phyloP scores from a whole-genome alignment of 2,888 invertebrate species.

The Aleiodes leptofemur region DNA sequence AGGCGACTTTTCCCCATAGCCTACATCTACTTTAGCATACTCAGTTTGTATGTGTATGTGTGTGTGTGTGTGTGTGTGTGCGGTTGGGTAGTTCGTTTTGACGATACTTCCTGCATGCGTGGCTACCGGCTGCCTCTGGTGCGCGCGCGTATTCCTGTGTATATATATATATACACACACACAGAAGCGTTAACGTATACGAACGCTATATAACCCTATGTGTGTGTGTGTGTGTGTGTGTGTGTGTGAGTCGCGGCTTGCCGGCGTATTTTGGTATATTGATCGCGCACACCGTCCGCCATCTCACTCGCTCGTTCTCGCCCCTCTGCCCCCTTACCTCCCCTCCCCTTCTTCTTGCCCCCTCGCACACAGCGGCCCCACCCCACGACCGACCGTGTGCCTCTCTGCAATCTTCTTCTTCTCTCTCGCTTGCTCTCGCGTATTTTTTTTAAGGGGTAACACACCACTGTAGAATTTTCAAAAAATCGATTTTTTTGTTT shows the following conservation, averaged over 20 bases:
- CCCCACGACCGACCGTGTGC: constrained; percentile 48
- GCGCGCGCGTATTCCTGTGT: constrained; percentile 44
- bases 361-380: constrained; percentile 50
- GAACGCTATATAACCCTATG: background rate
- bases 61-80: background rate
- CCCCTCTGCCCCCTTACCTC: constrained; percentile 65
- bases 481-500: too few relatives aligned
- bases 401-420: constrained; percentile 50
- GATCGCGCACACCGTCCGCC: constrained; percentile 73
- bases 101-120: constrained; percentile 60
- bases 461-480: too few relatives aligned
- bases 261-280: constrained; percentile 76
- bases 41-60: constrained; percentile 18
- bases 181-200: background rate
- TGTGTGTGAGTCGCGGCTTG: constrained; percentile 66
- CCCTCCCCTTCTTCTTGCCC: constrained; percentile 52
- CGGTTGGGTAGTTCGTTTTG: constrained; percentile 54
- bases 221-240: background rate
- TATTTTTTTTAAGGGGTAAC: too few relatives aligned
- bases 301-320: constrained; percentile 61
- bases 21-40: constrained; percentile 34
- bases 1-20: constrained; percentile 3
- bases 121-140: constrained; percentile 49
- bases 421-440: constrained; percentile 46
- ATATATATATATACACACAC: background rate